phyloP scores from a whole-genome alignment of 2,113 vertebrate species.

The Pardalotus punctatus region DNA sequence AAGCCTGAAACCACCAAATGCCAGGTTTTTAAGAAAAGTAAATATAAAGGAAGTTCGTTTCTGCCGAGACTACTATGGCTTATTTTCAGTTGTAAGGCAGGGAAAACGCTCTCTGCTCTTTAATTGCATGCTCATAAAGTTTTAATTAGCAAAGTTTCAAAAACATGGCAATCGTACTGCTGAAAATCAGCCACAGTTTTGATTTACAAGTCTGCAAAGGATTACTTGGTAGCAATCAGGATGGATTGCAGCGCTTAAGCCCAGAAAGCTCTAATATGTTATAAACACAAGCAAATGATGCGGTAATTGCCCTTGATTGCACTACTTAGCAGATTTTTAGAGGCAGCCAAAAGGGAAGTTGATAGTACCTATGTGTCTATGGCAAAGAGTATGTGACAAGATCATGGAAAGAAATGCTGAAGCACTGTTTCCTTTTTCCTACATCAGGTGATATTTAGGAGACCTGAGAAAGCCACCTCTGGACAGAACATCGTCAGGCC shows the following conservation, averaged over 20 bases:
- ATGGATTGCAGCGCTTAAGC: slow-evolving; percentile 39
- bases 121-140: slow-evolving; percentile 59
- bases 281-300: slow-evolving; percentile 63
- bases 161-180: slow-evolving; percentile 30
- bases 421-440: neutral
- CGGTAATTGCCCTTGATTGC: slow-evolving; percentile 52
- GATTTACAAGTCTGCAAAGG: slow-evolving; percentile 68
- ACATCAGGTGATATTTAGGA: neutral
- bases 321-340: neutral
- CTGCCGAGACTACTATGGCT: neutral
- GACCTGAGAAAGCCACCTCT: neutral
- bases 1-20: neutral
- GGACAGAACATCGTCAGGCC: neutral
- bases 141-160: slow-evolving; percentile 66
- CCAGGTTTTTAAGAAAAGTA: neutral
- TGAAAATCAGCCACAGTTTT: slow-evolving; percentile 62
- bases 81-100: neutral
- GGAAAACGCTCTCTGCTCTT: neutral
- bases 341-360: neutral
- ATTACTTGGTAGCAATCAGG: slow-evolving; percentile 71
- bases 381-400: neutral
- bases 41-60: neutral
- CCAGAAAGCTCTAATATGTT: slow-evolving; percentile 47
- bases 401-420: neutral
- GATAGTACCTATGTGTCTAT: neutral